Conservation (phyloP, 1,140 invertebrate genomes). For the Neoseiulus cucumeris region DNA sequence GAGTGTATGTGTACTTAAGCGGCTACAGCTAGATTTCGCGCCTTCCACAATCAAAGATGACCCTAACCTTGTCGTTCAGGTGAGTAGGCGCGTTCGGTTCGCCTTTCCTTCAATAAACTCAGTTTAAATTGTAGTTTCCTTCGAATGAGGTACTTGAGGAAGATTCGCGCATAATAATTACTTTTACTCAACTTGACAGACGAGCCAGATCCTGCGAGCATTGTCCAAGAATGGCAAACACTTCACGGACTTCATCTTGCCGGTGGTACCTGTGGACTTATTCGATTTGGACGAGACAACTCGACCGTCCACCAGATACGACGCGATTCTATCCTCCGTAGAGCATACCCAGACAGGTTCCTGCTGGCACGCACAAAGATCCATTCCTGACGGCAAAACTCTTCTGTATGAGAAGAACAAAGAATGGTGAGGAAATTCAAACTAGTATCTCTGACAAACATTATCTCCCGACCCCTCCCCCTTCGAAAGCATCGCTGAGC, state of each 20-base stretch:
- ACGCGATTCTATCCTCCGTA: background rate
- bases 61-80: background rate
- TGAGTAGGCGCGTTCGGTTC: background rate
- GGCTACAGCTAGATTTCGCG: background rate
- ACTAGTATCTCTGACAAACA: too few relatives aligned
- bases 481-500: too few relatives aligned
- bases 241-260: background rate
- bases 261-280: background rate
- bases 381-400: background rate
- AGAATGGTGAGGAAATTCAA: constrained; percentile 11
- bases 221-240: background rate
- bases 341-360: background rate
- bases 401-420: background rate
- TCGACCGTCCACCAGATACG: background rate
- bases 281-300: background rate
- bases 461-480: too few relatives aligned
- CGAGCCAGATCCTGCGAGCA: background rate
- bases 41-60: background rate
- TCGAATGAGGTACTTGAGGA: too few relatives aligned
- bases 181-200: background rate
- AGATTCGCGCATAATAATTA: background rate
- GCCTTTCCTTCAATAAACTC: too few relatives aligned
- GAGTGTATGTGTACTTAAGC: background rate
- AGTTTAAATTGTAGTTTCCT: too few relatives aligned
- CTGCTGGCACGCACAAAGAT: background rate